Evolutionary conservation across 1,140 invertebrate genomes (phyloP), one percentile per base, ranked within the genome.

Genomic region (Trichoplusia ni): DNA sequence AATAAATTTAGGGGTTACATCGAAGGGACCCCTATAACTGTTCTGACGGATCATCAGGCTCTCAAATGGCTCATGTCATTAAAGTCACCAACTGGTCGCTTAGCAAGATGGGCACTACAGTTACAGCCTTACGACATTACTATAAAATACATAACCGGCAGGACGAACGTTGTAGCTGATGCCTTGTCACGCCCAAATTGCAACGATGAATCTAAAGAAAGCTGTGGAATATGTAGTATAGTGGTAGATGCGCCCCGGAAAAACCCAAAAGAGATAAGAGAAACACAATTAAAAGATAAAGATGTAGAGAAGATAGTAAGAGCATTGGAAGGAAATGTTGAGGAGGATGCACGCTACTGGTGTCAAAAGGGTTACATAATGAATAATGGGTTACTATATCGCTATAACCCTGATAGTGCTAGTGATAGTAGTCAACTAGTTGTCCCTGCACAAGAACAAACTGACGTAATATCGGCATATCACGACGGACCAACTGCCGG

Each of bases 21-120:
- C 6, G 81, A 89, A 49, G 87, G 85, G 4, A 64, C 27, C 5
- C 60, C 21, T 1, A 14, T 73, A 1, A 63, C 25, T 4, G 35
- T 71, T 2, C 4, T 49, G 8, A 68, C 65, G 46, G 91, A 93
- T 64, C 92, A 93, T 61, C 89, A 90, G 69, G 74, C 90, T 0
- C 64, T 93, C 3, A 76, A 70, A 35, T 93, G 91, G 89, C 65
- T 93, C 0, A 74, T 85, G 33, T 72, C 71, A 0, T 65, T 91
- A 0, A 92, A 90, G 66, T 81, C 86, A 2, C 83, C 90, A 0
- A 80, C 64, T 0, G 85, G 84, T 5, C 44, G 80, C 2, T 35
- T 91, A 6, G 89, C 89, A 0, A 61, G 90, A 23, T 93, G 92
- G 92, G 74, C 86, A 1, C 40, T 92, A 0, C 21, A 35, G 19